phyloP scores from a whole-genome alignment of 2,113 vertebrate genomes.

The Microtus richardsoni region DNA sequence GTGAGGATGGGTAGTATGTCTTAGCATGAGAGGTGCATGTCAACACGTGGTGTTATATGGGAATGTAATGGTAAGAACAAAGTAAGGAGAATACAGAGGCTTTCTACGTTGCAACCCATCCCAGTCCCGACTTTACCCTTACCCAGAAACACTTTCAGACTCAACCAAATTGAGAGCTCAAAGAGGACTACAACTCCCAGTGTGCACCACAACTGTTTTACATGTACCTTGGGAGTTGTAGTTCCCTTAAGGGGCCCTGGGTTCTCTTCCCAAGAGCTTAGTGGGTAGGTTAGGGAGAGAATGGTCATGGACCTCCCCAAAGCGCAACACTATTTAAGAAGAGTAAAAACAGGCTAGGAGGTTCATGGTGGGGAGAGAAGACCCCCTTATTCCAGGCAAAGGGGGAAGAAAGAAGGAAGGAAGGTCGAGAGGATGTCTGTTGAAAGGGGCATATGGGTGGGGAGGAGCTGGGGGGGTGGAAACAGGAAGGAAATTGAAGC shows the following conservation, averaged over 20 bases:
- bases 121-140: background rate
- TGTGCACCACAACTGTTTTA: conserved; percentile 59
- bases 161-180: conserved; percentile 28
- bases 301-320: conserved; percentile 14
- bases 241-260: conserved; percentile 61
- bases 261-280: conserved; percentile 21
- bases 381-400: conserved; percentile 72
- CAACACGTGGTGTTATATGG: background rate
- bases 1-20: conserved; percentile 59
- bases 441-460: conserved; percentile 81
- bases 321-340: background rate
- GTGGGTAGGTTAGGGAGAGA: background rate
- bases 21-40: conserved; percentile 32
- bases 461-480: conserved; percentile 76
- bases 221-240: conserved; percentile 79
- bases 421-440: conserved; percentile 83
- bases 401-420: conserved; percentile 77
- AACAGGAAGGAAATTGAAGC: conserved; percentile 84
- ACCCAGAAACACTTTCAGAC: conserved; percentile 35
- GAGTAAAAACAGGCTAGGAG: background rate
- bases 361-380: background rate
- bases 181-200: conserved; percentile 80
- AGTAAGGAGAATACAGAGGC: background rate
- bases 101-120: background rate
- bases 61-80: background rate